These are phyloP conservation scores for Orthosia gracilis DNA, from an alignment of 2,888 invertebrate species.

Conservation along the genomic window DNA sequence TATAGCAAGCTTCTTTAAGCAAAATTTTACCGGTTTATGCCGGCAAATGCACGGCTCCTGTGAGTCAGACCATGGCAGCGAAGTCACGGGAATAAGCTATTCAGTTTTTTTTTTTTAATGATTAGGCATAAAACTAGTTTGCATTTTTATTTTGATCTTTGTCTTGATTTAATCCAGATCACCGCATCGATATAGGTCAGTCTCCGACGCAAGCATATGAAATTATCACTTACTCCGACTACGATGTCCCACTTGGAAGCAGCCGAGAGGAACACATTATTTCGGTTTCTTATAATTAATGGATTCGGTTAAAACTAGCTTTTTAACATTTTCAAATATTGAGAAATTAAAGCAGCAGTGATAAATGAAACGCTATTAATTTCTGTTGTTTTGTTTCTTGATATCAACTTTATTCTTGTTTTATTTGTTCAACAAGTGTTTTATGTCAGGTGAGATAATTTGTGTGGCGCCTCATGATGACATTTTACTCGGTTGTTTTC, in stretches of 20 bases:
- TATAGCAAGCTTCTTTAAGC: not conserved
- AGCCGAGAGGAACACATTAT: conserved; percentile 55
- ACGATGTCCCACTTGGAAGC: conserved; percentile 75
- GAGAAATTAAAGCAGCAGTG: conserved; percentile 29
- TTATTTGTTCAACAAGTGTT: conserved; percentile 27
- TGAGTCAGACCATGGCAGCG: not conserved
- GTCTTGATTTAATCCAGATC: conserved; percentile 76
- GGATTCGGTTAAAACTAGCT: conserved; percentile 41
- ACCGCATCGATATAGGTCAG: conserved; percentile 75
- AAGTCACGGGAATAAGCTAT: not conserved
- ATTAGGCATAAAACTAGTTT: conserved; percentile 17
- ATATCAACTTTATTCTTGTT: conserved; percentile 24
- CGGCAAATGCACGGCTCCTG: not conserved
- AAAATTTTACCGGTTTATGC: not conserved
- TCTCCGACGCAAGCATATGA: conserved; percentile 73
- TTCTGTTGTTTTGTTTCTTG: conserved; percentile 17
- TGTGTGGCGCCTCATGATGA: not conserved
- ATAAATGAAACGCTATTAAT: conserved; percentile 44
- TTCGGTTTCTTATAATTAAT: conserved; percentile 58
- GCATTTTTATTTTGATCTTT: conserved; percentile 68
- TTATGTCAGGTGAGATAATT: conserved; percentile 6
- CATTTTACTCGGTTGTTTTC: not conserved
- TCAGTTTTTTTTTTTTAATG: no score
- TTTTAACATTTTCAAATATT: conserved; percentile 44
- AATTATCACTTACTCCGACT: conserved; percentile 74